These are phyloP conservation scores for Digitonthophagus gazella DNA, from an alignment of 2,888 invertebrate genomes.

Conservation along the genomic window DNA sequence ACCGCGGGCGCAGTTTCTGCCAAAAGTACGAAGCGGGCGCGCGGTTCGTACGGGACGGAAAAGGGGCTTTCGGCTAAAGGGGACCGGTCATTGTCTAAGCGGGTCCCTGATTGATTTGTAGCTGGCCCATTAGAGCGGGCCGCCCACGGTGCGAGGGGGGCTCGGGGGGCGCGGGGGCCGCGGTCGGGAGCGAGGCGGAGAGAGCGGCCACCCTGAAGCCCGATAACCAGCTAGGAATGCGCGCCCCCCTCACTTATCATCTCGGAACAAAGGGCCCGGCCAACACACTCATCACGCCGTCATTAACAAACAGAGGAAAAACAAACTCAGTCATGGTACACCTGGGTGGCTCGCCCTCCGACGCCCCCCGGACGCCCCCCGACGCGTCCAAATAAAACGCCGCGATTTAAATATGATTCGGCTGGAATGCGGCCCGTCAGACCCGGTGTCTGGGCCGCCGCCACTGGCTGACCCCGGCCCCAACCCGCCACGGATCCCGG, in stretches of 20 bases:
- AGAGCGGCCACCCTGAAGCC: constrained; percentile 46
- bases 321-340: constrained; percentile 50
- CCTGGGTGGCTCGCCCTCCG: constrained; percentile 48
- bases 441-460: constrained; percentile 46
- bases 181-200: constrained; percentile 43
- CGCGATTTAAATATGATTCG: constrained; percentile 45
- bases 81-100: constrained; percentile 19
- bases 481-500: constrained; percentile 36
- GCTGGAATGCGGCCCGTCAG: constrained; percentile 48
- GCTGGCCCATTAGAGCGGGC: constrained; percentile 45
- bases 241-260: constrained; percentile 40
- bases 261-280: constrained; percentile 40
- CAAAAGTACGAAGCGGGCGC: too few relatives aligned
- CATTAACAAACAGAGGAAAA: constrained; percentile 53
- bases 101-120: constrained; percentile 48
- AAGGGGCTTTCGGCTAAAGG: neutral
- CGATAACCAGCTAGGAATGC: constrained; percentile 46
- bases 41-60: too few relatives aligned
- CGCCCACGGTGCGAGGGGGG: constrained; percentile 40
- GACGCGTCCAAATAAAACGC: constrained; percentile 37
- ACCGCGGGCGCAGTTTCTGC: too few relatives aligned
- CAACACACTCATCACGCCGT: constrained; percentile 51
- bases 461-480: constrained; percentile 40
- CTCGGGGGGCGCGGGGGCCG: constrained; percentile 36
- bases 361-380: neutral